Conservation (phyloP, 2,113 vertebrate genomes). For the Nesoenas mayeri region DNA sequence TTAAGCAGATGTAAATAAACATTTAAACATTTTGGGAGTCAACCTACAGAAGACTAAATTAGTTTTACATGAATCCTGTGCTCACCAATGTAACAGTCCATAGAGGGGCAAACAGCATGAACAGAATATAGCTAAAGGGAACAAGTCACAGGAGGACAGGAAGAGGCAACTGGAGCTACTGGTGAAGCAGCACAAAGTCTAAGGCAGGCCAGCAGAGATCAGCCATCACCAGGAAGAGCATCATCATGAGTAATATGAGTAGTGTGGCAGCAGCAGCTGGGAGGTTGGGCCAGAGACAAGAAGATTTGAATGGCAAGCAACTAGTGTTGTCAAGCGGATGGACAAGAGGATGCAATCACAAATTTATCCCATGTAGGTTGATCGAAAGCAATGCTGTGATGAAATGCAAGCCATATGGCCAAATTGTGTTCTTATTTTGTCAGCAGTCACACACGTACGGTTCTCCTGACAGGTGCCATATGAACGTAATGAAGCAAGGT, state of each 20-base stretch:
- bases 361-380: background rate
- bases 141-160: fast-evolving
- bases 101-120: background rate
- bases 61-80: background rate
- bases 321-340: background rate
- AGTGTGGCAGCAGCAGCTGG: background rate
- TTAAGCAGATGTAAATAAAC: background rate
- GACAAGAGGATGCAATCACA: background rate
- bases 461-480: conserved; percentile 2
- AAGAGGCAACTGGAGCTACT: background rate
- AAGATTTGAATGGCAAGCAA: background rate
- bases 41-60: background rate
- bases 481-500: background rate
- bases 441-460: background rate
- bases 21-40: background rate
- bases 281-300: fast-evolving
- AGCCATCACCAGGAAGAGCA: background rate
- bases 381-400: background rate
- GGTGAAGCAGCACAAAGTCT: background rate
- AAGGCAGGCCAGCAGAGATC: background rate
- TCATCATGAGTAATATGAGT: fast-evolving
- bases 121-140: background rate
- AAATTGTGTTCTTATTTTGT: background rate
- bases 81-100: background rate
- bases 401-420: conserved; percentile 11